phyloP scores from a whole-genome alignment of 2,113 vertebrate species.

The Phasianus colchicus region DNA sequence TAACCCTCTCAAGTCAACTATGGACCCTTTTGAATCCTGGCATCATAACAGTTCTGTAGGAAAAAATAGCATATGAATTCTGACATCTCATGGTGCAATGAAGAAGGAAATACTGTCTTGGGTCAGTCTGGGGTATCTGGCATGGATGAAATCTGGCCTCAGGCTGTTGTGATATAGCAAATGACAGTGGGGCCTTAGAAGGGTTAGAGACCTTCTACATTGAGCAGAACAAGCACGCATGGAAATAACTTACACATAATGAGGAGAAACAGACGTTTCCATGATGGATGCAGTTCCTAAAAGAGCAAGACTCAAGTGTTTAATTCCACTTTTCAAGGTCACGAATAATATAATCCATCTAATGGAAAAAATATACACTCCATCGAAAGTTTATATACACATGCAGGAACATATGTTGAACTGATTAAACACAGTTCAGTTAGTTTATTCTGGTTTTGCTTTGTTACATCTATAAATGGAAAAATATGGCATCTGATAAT shows the following conservation, averaged over 20 bases:
- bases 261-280: neutral
- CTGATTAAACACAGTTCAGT: neutral
- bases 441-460: slow-evolving; percentile 1
- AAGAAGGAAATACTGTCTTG: neutral
- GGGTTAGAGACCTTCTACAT: neutral
- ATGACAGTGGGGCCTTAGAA: neutral
- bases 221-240: neutral
- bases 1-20: neutral
- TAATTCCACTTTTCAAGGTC: neutral
- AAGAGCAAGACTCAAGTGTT: neutral
- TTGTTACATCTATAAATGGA: neutral
- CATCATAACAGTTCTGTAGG: neutral
- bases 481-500: neutral
- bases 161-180: neutral
- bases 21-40: neutral
- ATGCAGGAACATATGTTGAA: neutral
- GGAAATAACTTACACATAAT: neutral
- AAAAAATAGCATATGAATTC: neutral
- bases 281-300: neutral
- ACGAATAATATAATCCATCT: neutral
- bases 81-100: rapidly evolving
- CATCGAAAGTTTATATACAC: neutral
- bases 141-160: neutral
- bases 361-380: neutral
- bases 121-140: neutral